phyloP scores from a whole-genome alignment of 2,113 vertebrate species.

The Mobula hypostoma region DNA sequence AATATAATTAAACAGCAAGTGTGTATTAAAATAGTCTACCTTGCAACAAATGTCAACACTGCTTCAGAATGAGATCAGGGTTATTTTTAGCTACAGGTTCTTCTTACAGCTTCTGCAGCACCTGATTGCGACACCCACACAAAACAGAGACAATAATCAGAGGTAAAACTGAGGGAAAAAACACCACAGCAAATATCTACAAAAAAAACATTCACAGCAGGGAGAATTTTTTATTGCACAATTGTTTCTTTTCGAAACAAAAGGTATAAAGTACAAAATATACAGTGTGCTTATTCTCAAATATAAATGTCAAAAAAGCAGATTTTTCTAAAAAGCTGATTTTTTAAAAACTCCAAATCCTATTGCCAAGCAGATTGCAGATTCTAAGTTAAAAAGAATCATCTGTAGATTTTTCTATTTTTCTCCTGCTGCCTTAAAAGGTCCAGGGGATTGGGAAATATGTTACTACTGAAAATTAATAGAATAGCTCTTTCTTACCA shows the following conservation, averaged over 20 bases:
- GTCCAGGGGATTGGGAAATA: background rate
- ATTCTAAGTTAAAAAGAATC: background rate
- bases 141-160: background rate
- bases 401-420: background rate
- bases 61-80: slow-evolving; percentile 41
- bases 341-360: background rate
- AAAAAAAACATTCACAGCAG: background rate
- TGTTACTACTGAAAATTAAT: background rate
- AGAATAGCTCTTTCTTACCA: background rate
- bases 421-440: slow-evolving; percentile 17
- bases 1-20: slow-evolving; percentile 16
- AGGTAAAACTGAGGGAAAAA: slow-evolving; percentile 5
- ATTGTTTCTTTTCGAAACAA: background rate
- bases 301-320: background rate
- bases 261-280: background rate
- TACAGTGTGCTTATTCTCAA: background rate
- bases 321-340: background rate
- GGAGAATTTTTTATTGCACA: background rate
- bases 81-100: slow-evolving; percentile 44
- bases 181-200: background rate
- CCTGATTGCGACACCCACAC: slow-evolving; percentile 42
- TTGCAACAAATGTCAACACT: slow-evolving; percentile 43
- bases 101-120: slow-evolving; percentile 44
- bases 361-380: background rate
- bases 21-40: slow-evolving; percentile 29